Conservation (phyloP, 2,797 vertebrate species). For the Melanotaenia boesemani region DNA sequence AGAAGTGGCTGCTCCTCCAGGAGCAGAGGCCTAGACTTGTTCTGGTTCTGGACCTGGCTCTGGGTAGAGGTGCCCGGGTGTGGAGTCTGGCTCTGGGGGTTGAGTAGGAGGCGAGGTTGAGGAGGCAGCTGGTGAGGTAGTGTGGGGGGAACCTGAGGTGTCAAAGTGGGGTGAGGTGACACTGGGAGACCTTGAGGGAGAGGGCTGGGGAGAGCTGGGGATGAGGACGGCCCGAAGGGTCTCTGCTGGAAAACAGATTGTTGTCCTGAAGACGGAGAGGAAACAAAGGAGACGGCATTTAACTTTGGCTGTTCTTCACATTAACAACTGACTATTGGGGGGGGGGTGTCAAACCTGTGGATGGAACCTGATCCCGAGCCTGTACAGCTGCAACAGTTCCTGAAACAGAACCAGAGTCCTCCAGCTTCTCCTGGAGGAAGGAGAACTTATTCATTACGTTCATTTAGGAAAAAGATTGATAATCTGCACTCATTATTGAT, state of each 20-base stretch:
- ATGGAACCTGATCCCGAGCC: conserved; percentile 48
- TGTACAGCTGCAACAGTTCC: conserved; percentile 13
- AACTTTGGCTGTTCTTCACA: background rate
- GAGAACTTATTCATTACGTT: background rate
- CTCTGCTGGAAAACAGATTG: conserved; percentile 57
- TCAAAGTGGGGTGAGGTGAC: conserved; percentile 47
- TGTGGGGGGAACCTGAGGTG: conserved; percentile 27
- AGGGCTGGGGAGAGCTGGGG: conserved; percentile 53
- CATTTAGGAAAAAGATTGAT: background rate
- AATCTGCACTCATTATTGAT: background rate
- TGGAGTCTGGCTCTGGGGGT: conserved; percentile 60
- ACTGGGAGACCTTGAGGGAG: conserved; percentile 44
- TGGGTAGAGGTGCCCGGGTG: conserved; percentile 51
- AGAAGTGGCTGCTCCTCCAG: conserved; percentile 96
- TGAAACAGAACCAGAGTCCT: conserved; percentile 55
- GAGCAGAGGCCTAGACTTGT: conserved; percentile 85
- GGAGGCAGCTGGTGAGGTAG: conserved; percentile 19
- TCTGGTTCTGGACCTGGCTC: conserved; percentile 61
- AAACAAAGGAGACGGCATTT: background rate
- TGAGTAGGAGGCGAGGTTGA: conserved; percentile 57
- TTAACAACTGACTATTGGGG: background rate
- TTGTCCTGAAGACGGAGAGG: conserved; percentile 42
- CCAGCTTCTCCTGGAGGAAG: conserved; percentile 77
- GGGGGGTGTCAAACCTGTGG: conserved; percentile 62
- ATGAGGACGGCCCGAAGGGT: conserved; percentile 26